Evolutionary conservation across 2,888 invertebrate species (phyloP).

Genomic region (Hemithea aestivaria): DNA sequence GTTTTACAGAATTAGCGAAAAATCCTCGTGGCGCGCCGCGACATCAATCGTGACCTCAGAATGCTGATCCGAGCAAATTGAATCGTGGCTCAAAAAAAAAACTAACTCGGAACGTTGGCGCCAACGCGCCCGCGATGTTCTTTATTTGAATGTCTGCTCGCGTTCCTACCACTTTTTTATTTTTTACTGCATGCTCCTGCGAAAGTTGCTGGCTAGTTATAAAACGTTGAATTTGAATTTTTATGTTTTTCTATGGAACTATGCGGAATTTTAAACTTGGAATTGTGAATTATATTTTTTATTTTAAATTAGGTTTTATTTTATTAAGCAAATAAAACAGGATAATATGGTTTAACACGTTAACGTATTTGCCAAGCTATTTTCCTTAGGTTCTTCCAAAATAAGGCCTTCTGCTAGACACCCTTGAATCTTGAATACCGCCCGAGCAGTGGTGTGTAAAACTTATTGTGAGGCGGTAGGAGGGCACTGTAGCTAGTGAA

Average conservation of each 20-base stretch:
- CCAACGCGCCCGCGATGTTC: conserved; percentile 68
- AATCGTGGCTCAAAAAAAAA: conserved; percentile 56
- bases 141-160: conserved; percentile 66
- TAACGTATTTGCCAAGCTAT: no score
- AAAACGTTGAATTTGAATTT: conserved; percentile 22
- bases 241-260: conserved; percentile 1
- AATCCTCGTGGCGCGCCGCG: conserved; percentile 33
- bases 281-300: no score
- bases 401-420: no score
- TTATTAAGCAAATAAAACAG: no score
- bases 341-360: no score
- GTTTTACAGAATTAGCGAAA: conserved; percentile 23
- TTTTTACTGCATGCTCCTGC: conserved; percentile 41
- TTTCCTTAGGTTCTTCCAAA: no score
- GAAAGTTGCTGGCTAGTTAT: conserved; percentile 34
- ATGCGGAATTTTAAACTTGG: neutral
- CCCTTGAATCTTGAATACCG: no score
- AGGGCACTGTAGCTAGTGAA: no score
- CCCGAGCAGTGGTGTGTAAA: no score
- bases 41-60: conserved; percentile 53
- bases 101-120: conserved; percentile 71
- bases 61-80: conserved; percentile 67
- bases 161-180: conserved; percentile 39
- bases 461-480: no score
- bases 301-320: no score